Percentiles rank a stretch among this genome's conserved stretches.
Evolutionary conservation across 2,113 vertebrate species (phyloP).

Genomic region (Bufo bufo): DNA sequence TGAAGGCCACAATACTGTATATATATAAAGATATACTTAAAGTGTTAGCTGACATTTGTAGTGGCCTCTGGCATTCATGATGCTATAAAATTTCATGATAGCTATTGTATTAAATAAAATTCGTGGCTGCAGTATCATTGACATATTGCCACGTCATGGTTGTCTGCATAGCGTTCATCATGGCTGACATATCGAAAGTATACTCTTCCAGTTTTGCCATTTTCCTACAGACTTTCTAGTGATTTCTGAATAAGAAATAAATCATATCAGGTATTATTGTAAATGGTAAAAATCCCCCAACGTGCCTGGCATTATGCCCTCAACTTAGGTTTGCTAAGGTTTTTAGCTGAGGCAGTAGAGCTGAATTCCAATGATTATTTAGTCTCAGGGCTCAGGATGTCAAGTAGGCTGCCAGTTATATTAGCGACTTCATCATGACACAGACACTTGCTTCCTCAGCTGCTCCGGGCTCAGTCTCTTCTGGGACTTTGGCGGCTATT

Average conservation of each 20-base stretch:
- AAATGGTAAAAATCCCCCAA: conserved; percentile 15
- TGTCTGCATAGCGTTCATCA: not conserved
- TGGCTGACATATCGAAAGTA: not conserved
- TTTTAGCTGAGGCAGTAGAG: not conserved
- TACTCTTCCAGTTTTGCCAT: conserved; percentile 7
- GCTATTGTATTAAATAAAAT: not conserved
- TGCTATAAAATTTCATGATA: not conserved
- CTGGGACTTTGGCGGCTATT: conserved; percentile 38
- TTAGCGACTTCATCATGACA: conserved; percentile 49
- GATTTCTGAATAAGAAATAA: not conserved
- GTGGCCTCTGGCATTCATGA: not conserved
- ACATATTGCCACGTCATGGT: not conserved
- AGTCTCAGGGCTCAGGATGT: conserved; percentile 29
- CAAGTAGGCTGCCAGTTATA: conserved; percentile 28
- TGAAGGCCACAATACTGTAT: too few relatives aligned
- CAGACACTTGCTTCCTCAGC: conserved; percentile 6
- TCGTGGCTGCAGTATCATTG: not conserved
- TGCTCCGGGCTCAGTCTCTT: conserved; percentile 9
- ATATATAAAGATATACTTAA: too few relatives aligned
- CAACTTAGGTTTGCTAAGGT: not conserved
- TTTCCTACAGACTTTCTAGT: not conserved
- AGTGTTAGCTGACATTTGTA: not conserved
- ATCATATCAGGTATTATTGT: not conserved
- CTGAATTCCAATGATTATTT: conserved; percentile 44
- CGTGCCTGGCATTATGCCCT: conserved; percentile 23